phyloP scores from a whole-genome alignment of 2,113 vertebrate genomes.

The Zosterops pallidus region DNA sequence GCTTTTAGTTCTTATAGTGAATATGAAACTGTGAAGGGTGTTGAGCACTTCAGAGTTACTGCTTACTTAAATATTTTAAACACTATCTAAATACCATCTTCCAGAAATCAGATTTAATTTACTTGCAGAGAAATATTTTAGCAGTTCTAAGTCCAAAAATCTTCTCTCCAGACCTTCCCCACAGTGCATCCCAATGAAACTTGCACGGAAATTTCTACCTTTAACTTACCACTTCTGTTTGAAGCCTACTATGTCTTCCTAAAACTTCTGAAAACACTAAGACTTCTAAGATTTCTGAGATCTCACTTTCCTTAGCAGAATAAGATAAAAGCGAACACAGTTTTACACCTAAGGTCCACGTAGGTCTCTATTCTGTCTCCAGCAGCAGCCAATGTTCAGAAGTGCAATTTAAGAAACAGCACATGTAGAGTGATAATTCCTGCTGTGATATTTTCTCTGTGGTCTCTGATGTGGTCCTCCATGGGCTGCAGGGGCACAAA shows the following conservation, averaged over 20 bases:
- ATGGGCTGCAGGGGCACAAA: not conserved
- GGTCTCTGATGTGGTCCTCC: not conserved
- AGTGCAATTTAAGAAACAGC: not conserved
- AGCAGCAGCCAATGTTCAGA: not conserved
- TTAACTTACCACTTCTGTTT: not conserved
- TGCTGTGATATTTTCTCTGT: not conserved
- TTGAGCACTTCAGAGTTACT: not conserved
- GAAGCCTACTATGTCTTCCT: not conserved
- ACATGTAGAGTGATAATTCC: not conserved
- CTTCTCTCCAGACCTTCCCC: not conserved
- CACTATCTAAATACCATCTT: not conserved
- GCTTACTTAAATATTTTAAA: not conserved
- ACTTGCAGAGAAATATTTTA: not conserved
- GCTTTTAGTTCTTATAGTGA: not conserved
- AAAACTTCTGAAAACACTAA: not conserved
- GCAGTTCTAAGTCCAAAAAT: not conserved
- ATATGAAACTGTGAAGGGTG: not conserved
- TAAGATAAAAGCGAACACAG: not conserved
- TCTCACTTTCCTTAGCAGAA: not conserved
- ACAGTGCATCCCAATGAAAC: not conserved
- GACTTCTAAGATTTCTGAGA: not conserved
- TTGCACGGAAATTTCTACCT: not conserved
- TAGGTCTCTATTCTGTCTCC: not conserved
- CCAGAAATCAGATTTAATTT: not conserved
- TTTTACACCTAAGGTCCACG: not conserved